These are phyloP conservation scores for Leptopilina myrica DNA, from an alignment of 2,888 invertebrate genomes.

Conservation along the genomic window DNA sequence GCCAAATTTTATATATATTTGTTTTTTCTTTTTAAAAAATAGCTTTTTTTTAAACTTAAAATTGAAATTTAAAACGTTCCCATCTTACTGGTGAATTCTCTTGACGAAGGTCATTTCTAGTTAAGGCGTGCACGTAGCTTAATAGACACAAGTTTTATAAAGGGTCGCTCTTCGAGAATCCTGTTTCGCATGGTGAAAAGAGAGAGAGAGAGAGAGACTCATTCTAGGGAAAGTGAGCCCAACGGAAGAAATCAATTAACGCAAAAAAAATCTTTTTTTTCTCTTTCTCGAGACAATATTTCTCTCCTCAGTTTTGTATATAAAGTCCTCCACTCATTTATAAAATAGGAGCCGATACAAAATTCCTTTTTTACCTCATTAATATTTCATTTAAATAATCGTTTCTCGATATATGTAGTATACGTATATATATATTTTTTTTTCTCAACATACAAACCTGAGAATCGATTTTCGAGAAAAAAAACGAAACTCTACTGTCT, in stretches of 20 bases:
- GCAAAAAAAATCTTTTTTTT: background rate
- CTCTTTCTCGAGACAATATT: conserved; percentile 18
- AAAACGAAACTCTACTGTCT: no score
- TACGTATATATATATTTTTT: background rate
- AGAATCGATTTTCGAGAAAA: no score
- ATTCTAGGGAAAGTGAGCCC: conserved; percentile 55
- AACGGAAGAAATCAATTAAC: conserved; percentile 39
- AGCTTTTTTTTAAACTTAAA: background rate
- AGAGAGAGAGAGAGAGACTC: conserved; percentile 21
- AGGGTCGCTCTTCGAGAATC: conserved; percentile 48
- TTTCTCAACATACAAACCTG: no score
- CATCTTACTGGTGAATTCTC: conserved; percentile 45
- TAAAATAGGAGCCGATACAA: conserved; percentile 24
- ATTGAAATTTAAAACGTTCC: conserved; percentile 48
- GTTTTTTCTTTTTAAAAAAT: background rate
- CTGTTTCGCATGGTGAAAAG: conserved; percentile 51
- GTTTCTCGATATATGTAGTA: background rate
- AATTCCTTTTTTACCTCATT: conserved; percentile 30
- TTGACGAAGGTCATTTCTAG: conserved; percentile 55
- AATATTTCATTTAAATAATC: conserved; percentile 35
- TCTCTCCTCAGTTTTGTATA: background rate
- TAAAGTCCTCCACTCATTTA: background rate
- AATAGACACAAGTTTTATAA: conserved; percentile 48
- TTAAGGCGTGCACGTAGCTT: conserved; percentile 44
- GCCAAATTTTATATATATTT: no score